Conservation (phyloP, 1,140 invertebrate genomes). For the Anastrepha ludens region DNA sequence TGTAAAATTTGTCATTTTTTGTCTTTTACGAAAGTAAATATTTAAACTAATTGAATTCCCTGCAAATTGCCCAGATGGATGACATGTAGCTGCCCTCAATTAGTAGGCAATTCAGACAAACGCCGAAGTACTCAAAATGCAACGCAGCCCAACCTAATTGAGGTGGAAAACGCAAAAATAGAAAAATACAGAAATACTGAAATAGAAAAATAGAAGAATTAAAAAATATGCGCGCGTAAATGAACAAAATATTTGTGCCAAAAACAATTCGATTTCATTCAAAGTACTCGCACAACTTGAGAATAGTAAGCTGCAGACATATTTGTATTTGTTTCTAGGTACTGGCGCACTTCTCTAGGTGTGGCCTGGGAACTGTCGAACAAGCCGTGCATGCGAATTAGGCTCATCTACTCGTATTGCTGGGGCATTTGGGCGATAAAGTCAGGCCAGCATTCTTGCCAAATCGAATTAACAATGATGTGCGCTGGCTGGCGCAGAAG, state of each 20-base stretch:
- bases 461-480: conserved; percentile 39
- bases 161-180: not conserved
- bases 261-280: not conserved
- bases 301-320: not conserved
- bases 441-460: conserved; percentile 6
- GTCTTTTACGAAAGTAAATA: too few relatives aligned
- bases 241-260: not conserved
- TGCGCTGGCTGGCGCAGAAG: not conserved
- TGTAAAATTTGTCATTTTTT: too few relatives aligned
- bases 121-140: not conserved
- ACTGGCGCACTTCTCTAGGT: not conserved
- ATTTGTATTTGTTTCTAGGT: not conserved
- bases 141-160: not conserved
- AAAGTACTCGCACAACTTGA: not conserved
- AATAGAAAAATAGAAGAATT: too few relatives aligned
- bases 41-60: too few relatives aligned
- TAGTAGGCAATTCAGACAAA: not conserved
- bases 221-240: too few relatives aligned
- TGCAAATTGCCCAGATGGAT: too few relatives aligned
- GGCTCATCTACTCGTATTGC: not conserved
- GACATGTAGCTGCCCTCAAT: not conserved
- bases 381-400: not conserved
- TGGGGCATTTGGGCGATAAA: not conserved
- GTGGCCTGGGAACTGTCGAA: not conserved
- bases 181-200: too few relatives aligned